Percentiles rank a stretch among this genome's conserved stretches.
Conservation (phyloP, 2,797 vertebrate species). For the Cetoscarus ocellatus region DNA sequence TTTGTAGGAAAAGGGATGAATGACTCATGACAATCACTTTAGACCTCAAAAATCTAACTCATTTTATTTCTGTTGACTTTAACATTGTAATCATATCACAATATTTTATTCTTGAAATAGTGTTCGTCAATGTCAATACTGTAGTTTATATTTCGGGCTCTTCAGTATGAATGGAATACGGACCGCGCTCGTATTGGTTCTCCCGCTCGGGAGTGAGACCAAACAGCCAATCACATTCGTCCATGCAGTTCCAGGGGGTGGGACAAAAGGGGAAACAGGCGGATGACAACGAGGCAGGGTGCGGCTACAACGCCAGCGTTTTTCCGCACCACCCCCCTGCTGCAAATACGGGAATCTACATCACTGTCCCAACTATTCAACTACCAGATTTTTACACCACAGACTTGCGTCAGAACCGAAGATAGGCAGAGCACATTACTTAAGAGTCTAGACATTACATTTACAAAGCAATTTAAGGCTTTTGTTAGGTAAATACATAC, state of each 20-base stretch:
- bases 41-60: not conserved
- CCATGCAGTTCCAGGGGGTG: conserved; percentile 13
- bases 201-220: not conserved
- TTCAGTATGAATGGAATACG: conserved; percentile 53
- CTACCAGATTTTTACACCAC: not conserved
- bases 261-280: conserved; percentile 8
- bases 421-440: not conserved
- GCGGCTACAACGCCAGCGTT: conserved; percentile 5
- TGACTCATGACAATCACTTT: not conserved
- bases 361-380: not conserved
- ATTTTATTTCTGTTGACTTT: not conserved
- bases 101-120: too few relatives aligned
- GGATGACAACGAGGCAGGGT: conserved; percentile 37
- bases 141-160: not conserved
- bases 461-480: too few relatives aligned
- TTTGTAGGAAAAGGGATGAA: too few relatives aligned
- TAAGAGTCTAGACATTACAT: too few relatives aligned
- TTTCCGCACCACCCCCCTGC: not conserved
- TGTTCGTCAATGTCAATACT: accelerated
- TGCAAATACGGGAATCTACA: not conserved
- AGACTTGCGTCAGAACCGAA: not conserved
- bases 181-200: conserved; percentile 60
- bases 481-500: too few relatives aligned
- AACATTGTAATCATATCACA: accelerated
- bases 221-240: conserved; percentile 52